Evolutionary conservation across 2,888 invertebrate genomes (phyloP).

Genomic region (Heliconius ismenius): DNA sequence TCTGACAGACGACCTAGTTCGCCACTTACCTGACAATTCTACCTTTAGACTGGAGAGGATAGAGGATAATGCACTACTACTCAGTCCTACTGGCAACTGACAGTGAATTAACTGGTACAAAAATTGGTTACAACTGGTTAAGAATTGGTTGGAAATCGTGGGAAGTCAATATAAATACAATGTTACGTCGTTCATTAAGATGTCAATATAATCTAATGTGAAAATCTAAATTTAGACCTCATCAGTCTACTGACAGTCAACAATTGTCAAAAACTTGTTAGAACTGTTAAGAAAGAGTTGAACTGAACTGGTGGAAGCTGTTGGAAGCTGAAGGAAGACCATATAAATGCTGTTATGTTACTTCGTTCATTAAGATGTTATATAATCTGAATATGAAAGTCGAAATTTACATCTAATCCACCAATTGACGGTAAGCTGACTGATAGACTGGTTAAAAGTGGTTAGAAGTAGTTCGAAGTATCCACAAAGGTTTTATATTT

Average conservation of each 20-base stretch:
- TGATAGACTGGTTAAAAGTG: background rate
- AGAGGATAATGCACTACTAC: conserved; percentile 58
- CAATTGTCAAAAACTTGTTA: background rate
- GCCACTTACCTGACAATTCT: conserved; percentile 87
- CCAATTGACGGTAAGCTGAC: background rate
- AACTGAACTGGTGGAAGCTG: too few relatives aligned
- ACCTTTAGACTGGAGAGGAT: conserved; percentile 66
- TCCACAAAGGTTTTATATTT: background rate
- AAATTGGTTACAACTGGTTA: background rate
- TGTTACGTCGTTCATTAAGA: background rate
- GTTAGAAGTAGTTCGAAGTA: background rate
- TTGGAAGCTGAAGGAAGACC: background rate
- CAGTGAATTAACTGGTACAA: conserved; percentile 11
- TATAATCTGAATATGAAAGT: too few relatives aligned
- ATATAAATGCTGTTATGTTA: background rate
- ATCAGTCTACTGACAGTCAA: background rate
- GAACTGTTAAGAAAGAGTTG: background rate
- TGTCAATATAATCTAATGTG: background rate
- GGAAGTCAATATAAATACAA: background rate
- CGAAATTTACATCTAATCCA: too few relatives aligned
- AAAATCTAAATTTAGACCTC: background rate
- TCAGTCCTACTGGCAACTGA: conserved; percentile 50
- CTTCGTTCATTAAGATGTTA: background rate
- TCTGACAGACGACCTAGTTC: conserved; percentile 92
- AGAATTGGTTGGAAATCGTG: background rate